phyloP scores from a whole-genome alignment of 37 sponge, comb jelly and placozoan genomes.

The Sycon ciliatum region DNA sequence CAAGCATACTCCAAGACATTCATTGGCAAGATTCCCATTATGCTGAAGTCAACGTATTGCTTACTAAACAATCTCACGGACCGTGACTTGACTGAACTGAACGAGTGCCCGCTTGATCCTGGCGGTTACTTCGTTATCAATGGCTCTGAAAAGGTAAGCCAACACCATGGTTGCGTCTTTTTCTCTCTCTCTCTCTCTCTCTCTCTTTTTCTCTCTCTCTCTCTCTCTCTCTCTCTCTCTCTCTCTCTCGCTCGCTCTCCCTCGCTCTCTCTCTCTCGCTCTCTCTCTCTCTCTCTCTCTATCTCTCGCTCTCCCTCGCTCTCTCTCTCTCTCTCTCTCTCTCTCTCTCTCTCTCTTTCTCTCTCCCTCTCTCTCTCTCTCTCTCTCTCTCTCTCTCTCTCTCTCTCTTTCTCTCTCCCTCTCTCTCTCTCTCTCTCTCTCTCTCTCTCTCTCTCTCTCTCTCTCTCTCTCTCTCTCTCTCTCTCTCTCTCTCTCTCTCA shows the following conservation, averaged over 20 bases:
- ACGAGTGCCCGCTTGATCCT: slow-evolving; percentile 98
- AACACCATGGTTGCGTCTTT: too few species aligned
- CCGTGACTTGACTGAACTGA: slow-evolving; percentile 91
- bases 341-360: slow-evolving; percentile 48
- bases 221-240: slow-evolving; percentile 47
- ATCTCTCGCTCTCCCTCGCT: too few species aligned
- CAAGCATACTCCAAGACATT: slow-evolving; percentile 68
- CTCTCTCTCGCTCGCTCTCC: too few species aligned
- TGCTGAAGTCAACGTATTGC: slow-evolving; percentile 96
- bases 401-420: too few species aligned
- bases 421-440: too few species aligned
- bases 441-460: too few species aligned
- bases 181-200: too few species aligned
- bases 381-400: too few species aligned
- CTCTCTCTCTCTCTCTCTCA: too few species aligned
- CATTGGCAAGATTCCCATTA: slow-evolving; percentile 99
- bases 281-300: too few species aligned
- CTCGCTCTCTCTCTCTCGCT: too few species aligned
- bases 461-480: too few species aligned
- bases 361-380: slow-evolving; percentile 46
- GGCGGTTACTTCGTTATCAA: slow-evolving; percentile 99
- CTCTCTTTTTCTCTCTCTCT: slow-evolving; percentile 26
- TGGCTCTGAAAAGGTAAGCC: slow-evolving; percentile 83
- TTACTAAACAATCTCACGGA: slow-evolving; percentile 84
- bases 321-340: slow-evolving; percentile 46